These are phyloP conservation scores for Mechanitis messenoides DNA, from an alignment of 2,888 invertebrate species.

Conservation along the genomic window DNA sequence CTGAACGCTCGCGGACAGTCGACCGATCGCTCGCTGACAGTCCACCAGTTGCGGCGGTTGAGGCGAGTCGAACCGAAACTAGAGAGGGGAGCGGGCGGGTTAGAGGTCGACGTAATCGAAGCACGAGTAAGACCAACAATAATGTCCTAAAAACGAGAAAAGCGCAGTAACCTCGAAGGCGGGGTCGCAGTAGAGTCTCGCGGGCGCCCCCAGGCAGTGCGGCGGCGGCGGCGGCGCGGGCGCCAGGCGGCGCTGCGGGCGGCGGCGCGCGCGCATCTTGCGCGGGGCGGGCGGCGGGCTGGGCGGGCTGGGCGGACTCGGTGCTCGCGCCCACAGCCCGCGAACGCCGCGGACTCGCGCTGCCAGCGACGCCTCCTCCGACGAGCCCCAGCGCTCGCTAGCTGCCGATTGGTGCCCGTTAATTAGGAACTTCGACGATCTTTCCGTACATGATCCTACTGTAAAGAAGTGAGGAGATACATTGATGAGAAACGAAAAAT, in stretches of 20 bases:
- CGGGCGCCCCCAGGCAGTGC: conserved; percentile 57
- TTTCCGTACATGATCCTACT: not conserved
- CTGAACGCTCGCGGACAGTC: conserved; percentile 60
- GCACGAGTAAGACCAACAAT: not conserved
- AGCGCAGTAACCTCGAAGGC: conserved; percentile 51
- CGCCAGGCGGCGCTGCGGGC: conserved; percentile 54
- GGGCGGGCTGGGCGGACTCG: conserved; percentile 31
- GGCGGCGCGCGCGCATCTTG: conserved; percentile 62
- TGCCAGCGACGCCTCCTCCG: conserved; percentile 54
- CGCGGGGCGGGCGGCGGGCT: conserved; percentile 53
- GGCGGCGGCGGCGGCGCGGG: conserved; percentile 54
- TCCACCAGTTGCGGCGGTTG: conserved; percentile 46
- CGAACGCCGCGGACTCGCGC: conserved; percentile 52
- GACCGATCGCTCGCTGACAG: conserved; percentile 58
- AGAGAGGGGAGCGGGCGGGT: conserved; percentile 15
- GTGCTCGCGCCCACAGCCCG: conserved; percentile 38
- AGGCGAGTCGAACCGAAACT: conserved; percentile 68
- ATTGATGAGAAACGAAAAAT: no score
- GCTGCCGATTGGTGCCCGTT: conserved; percentile 72
- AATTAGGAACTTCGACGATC: conserved; percentile 27
- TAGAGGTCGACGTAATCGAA: no score
- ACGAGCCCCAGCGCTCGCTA: conserved; percentile 72
- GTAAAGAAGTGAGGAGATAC: no score
- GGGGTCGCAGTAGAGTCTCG: conserved; percentile 64
- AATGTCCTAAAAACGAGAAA: not conserved